These are phyloP conservation scores for Polyommatus iphigenia DNA, from an alignment of 2,888 invertebrate species.

Conservation along the genomic window DNA sequence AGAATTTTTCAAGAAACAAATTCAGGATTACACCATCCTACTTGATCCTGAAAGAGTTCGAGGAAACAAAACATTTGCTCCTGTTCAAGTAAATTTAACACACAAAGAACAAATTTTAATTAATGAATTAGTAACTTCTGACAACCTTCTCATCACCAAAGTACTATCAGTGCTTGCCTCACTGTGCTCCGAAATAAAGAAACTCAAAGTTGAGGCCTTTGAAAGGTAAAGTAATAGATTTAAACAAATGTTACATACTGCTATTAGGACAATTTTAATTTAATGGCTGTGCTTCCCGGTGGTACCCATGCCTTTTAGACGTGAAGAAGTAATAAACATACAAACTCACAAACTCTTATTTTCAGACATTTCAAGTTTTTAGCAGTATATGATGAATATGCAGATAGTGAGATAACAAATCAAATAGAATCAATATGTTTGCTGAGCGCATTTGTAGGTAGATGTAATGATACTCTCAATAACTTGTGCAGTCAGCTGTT, in stretches of 20 bases:
- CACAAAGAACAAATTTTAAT: conserved; percentile 83
- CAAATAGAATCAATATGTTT: conserved; percentile 82
- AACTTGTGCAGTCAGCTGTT: conserved; percentile 88
- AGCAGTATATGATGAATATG: conserved; percentile 85
- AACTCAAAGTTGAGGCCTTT: conserved; percentile 84
- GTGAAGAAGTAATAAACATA: too few relatives aligned
- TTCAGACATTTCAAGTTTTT: conserved; percentile 80
- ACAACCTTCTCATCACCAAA: conserved; percentile 90
- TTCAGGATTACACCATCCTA: conserved; percentile 56
- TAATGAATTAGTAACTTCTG: conserved; percentile 87
- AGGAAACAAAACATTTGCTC: conserved; percentile 62
- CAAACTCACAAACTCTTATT: conserved; percentile 32
- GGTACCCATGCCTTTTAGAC: too few relatives aligned
- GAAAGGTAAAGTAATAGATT: conserved; percentile 64
- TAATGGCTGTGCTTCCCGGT: too few relatives aligned
- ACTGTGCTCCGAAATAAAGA: conserved; percentile 87
- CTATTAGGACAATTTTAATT: background rate
- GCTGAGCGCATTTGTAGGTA: conserved; percentile 84
- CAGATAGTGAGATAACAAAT: conserved; percentile 65
- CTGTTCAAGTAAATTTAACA: conserved; percentile 60
- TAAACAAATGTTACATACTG: background rate
- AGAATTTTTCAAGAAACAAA: conserved; percentile 70
- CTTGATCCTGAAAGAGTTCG: conserved; percentile 51
- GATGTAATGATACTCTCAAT: conserved; percentile 85
- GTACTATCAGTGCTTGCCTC: conserved; percentile 89